Conservation (phyloP, 2,113 vertebrate species). For the Syngnathoides biaculeatus region DNA sequence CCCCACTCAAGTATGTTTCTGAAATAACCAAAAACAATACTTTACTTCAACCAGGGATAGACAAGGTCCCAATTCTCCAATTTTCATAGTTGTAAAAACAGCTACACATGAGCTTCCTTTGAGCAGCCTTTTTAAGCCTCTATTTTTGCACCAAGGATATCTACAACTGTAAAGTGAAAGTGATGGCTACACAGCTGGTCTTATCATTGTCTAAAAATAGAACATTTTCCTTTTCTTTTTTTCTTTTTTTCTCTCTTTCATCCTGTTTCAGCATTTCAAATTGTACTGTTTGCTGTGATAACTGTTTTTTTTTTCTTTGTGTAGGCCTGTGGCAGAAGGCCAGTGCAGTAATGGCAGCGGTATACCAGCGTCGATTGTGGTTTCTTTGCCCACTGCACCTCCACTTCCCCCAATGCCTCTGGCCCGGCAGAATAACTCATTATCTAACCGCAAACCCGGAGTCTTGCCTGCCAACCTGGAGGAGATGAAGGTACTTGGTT, state of each 20-base stretch:
- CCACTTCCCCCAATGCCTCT: slow-evolving; percentile 45
- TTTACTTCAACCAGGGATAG: neutral
- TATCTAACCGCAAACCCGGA: slow-evolving; percentile 82
- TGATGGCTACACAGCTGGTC: neutral
- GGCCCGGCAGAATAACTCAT: slow-evolving; percentile 66
- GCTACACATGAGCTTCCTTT: neutral
- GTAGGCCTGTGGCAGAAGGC: slow-evolving; percentile 86
- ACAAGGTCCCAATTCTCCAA: neutral
- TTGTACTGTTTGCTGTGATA: neutral
- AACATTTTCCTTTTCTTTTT: neutral
- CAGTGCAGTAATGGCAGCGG: slow-evolving; percentile 69
- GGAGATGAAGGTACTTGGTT: slow-evolving; percentile 88
- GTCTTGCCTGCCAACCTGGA: slow-evolving; percentile 90
- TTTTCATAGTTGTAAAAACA: neutral
- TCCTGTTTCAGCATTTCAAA: neutral
- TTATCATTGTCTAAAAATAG: slow-evolving; percentile 1
- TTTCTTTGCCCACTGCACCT: slow-evolving; percentile 69
- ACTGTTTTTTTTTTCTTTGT: slow-evolving; percentile 28
- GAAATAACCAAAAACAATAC: slow-evolving; percentile 71
- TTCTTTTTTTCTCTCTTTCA: slow-evolving; percentile 18
- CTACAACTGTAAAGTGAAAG: neutral
- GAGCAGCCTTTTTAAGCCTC: neutral
- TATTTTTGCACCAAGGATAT: neutral
- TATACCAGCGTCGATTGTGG: slow-evolving; percentile 72
- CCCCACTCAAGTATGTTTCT: slow-evolving; percentile 61